These are phyloP conservation scores for Hypotaenidia philippensis DNA, from an alignment of 2,797 vertebrate species.

Conservation along the genomic window DNA sequence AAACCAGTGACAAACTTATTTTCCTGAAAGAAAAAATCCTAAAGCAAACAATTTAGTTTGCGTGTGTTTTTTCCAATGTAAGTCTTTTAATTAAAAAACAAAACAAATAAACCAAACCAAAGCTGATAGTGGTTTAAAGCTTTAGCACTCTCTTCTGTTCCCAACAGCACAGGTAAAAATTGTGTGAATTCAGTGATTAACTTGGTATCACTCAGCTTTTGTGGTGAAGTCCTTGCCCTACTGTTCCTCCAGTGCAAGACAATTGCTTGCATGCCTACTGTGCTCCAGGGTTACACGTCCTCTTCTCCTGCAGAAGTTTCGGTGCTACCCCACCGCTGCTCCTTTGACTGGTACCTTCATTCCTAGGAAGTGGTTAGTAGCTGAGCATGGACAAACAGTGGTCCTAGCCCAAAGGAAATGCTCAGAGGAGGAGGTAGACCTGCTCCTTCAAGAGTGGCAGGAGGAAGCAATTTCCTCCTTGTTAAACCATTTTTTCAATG, in stretches of 20 bases:
- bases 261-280: neutral
- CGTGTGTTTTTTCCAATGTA: neutral
- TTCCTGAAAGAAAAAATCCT: neutral
- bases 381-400: neutral
- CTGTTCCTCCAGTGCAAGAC: neutral
- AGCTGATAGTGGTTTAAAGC: neutral
- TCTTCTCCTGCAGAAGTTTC: neutral
- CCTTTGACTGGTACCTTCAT: neutral
- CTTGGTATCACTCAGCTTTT: neutral
- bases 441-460: neutral
- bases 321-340: neutral
- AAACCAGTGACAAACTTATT: neutral
- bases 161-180: neutral
- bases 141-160: neutral
- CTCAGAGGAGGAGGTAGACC: neutral
- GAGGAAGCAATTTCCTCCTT: neutral
- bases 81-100: neutral
- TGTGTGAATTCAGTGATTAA: neutral
- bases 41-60: neutral
- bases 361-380: neutral
- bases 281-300: neutral
- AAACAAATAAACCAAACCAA: too few relatives aligned
- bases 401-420: neutral
- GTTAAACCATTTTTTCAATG: neutral
- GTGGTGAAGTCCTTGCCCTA: neutral